A percentile compares a stretch with the other conserved stretches of the same genome.
Evolutionary conservation across 1,140 invertebrate genomes (phyloP).

Genomic region (Ptiloglossa arizonensis): DNA sequence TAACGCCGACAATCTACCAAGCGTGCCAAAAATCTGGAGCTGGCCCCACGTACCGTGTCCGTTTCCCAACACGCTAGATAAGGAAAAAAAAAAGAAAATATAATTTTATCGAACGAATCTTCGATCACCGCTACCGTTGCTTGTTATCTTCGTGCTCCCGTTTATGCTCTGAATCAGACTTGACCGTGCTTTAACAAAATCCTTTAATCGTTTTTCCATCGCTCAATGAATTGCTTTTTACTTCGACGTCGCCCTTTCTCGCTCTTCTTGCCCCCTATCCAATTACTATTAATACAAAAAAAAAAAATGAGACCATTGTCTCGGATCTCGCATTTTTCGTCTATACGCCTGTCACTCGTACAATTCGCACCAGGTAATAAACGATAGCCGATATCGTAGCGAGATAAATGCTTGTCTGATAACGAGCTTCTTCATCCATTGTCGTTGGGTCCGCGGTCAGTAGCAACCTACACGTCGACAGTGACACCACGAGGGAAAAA

Average conservation of each 20-base stretch:
- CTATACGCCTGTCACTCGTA: neutral
- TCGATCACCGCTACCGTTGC: neutral
- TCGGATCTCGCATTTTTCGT: neutral
- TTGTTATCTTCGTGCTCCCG: neutral
- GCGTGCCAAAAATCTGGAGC: neutral
- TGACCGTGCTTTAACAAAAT: too few relatives aligned
- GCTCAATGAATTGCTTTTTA: too few relatives aligned
- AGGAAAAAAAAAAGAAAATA: neutral
- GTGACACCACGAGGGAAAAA: neutral
- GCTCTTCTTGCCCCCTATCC: too few relatives aligned
- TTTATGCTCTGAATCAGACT: too few relatives aligned
- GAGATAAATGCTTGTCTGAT: constrained; percentile 44
- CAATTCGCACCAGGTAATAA: constrained; percentile 35
- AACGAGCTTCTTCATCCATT: constrained; percentile 29
- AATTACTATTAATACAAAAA: too few relatives aligned
- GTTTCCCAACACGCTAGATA: neutral
- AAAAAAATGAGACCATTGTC: too few relatives aligned
- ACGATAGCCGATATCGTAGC: constrained; percentile 41
- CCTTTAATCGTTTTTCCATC: too few relatives aligned
- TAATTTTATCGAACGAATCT: neutral
- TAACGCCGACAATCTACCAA: too few relatives aligned
- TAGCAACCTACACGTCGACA: neutral
- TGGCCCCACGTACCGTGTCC: neutral
- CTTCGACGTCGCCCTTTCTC: too few relatives aligned
- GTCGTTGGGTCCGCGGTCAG: neutral